Conservation (phyloP, 2,113 vertebrate genomes). For the Leptosomus discolor region DNA sequence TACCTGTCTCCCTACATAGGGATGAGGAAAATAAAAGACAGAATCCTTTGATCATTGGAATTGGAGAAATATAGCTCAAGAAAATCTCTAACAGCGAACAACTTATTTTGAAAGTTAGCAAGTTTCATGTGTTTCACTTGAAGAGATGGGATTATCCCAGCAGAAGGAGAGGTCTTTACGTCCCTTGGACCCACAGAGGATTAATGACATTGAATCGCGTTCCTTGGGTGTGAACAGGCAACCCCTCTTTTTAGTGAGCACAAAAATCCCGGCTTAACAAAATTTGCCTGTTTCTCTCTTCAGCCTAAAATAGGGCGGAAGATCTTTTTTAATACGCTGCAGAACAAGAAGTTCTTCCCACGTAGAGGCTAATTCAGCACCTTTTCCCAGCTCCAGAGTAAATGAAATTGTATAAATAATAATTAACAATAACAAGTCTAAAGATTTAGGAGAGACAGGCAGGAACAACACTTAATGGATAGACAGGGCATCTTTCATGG, state of each 20-base stretch:
- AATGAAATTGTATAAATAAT: not conserved
- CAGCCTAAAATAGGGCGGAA: not conserved
- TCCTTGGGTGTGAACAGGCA: rapidly evolving
- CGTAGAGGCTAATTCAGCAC: not conserved
- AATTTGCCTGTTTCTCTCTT: not conserved
- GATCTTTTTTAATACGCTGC: rapidly evolving
- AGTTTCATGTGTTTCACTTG: not conserved
- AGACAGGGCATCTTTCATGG: not conserved
- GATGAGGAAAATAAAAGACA: not conserved
- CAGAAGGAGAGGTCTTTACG: not conserved
- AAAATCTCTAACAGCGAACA: not conserved
- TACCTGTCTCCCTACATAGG: not conserved
- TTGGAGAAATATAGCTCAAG: not conserved
- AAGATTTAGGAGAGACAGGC: not conserved
- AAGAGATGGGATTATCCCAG: not conserved
- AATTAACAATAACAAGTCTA: not conserved
- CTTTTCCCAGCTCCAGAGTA: not conserved
- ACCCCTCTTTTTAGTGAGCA: not conserved
- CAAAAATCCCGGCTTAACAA: not conserved
- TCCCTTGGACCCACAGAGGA: rapidly evolving
- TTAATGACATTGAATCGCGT: rapidly evolving
- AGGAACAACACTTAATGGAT: not conserved
- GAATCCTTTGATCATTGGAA: not conserved
- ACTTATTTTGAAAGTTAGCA: not conserved
- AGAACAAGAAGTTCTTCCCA: not conserved